Conservation (phyloP, 2,113 vertebrate species). For the Rhabdomys dilectus region DNA sequence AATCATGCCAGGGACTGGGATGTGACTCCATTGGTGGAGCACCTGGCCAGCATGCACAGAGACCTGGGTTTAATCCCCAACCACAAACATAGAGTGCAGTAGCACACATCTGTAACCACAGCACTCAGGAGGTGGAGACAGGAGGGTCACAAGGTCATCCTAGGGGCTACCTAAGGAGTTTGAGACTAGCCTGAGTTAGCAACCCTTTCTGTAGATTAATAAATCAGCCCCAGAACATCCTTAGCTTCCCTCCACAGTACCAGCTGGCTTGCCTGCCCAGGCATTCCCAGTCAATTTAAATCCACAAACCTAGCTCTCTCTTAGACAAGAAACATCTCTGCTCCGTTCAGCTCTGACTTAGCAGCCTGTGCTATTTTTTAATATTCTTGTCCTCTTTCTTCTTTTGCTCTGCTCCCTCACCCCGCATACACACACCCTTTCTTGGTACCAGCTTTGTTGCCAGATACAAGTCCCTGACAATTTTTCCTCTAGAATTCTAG, state of each 20-base stretch:
- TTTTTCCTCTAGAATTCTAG: constrained; percentile 23
- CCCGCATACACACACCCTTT: not conserved
- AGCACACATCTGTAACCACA: not conserved
- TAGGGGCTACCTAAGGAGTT: not conserved
- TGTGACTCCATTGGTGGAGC: not conserved
- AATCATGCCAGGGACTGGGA: not conserved
- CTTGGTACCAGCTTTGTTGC: not conserved
- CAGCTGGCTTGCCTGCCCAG: not conserved
- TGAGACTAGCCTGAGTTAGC: not conserved
- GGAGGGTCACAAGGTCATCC: not conserved
- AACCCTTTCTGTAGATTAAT: not conserved
- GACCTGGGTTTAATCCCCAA: not conserved
- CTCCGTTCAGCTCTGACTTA: not conserved
- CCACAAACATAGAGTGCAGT: not conserved
- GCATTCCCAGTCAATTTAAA: not conserved
- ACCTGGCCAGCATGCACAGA: not conserved
- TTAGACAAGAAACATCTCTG: not conserved
- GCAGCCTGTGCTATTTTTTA: not conserved
- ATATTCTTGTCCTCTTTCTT: not conserved
- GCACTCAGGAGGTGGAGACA: not conserved
- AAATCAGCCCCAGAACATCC: not conserved
- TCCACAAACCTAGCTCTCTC: not conserved
- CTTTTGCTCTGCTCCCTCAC: too few relatives aligned
- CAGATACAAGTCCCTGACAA: not conserved
- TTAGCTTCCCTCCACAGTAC: not conserved